phyloP scores from a whole-genome alignment of 2,113 vertebrate species.

The Trematomus loennbergii region DNA sequence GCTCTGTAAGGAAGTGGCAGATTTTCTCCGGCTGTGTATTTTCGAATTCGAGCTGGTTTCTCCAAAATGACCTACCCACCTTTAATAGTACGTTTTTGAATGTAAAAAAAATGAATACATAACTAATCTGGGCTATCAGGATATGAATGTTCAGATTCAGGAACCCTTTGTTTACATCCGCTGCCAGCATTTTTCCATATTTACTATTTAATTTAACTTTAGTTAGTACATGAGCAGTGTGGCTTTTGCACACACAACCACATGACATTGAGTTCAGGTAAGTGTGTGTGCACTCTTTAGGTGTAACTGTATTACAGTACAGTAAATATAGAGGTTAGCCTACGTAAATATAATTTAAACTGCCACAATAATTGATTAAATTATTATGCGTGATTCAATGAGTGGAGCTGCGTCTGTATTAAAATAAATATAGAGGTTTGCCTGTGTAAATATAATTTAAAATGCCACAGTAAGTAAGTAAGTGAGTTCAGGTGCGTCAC shows the following conservation, averaged over 20 bases:
- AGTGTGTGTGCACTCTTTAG: too few relatives aligned
- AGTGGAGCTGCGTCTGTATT: too few relatives aligned
- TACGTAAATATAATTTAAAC: neutral
- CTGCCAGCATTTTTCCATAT: neutral
- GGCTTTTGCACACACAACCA: too few relatives aligned
- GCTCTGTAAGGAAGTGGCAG: too few relatives aligned
- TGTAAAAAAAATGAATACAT: too few relatives aligned
- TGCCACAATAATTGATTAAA: neutral
- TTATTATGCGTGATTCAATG: too few relatives aligned
- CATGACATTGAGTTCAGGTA: too few relatives aligned
- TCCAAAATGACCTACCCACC: too few relatives aligned
- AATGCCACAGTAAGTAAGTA: constrained; percentile 1
- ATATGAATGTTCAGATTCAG: neutral
- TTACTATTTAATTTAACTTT: neutral
- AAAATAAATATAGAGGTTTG: neutral
- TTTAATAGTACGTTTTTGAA: too few relatives aligned
- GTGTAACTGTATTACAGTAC: constrained; percentile 1
- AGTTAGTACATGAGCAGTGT: neutral
- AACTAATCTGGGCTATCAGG: neutral
- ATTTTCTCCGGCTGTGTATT: too few relatives aligned
- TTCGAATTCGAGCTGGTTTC: too few relatives aligned
- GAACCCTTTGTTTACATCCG: neutral
- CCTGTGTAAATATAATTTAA: neutral
- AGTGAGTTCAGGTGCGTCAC: neutral
- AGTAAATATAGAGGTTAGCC: neutral